Conservation (phyloP, 2,888 invertebrate species). For the Spisula solida region DNA sequence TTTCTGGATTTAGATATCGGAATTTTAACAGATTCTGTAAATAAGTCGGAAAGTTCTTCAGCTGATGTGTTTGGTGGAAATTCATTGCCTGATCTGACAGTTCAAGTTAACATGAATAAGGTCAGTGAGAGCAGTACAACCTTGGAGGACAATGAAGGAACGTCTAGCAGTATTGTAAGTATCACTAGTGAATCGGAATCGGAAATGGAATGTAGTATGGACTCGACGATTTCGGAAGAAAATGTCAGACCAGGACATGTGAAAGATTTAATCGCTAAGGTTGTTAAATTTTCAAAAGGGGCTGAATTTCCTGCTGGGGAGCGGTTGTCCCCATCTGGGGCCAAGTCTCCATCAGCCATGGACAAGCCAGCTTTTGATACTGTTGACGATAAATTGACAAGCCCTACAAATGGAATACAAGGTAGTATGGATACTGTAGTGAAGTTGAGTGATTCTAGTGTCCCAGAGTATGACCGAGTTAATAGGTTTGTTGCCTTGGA, state of each 20-base stretch:
- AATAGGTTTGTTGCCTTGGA: constrained; percentile 45
- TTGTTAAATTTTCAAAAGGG: constrained; percentile 45
- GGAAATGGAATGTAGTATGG: constrained; percentile 50
- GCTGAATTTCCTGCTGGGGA: not conserved
- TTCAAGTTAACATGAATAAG: constrained; percentile 22
- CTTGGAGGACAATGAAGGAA: constrained; percentile 39
- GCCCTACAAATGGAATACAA: not conserved
- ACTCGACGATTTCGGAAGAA: constrained; percentile 41
- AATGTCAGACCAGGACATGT: constrained; percentile 60
- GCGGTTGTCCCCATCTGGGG: constrained; percentile 6
- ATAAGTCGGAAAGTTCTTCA: constrained; percentile 1
- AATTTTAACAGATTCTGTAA: not conserved
- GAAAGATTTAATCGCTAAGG: constrained; percentile 64
- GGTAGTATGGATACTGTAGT: not conserved
- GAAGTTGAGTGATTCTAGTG: not conserved
- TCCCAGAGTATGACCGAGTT: constrained; percentile 37
- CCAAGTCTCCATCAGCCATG: constrained; percentile 14
- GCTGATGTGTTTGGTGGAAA: not conserved
- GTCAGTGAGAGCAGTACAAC: constrained; percentile 24
- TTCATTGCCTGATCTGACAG: constrained; percentile 43
- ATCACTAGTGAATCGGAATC: constrained; percentile 53
- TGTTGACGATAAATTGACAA: not conserved
- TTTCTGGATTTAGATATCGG: not conserved
- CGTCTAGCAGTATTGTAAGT: constrained; percentile 42
- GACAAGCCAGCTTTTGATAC: constrained; percentile 11